phyloP scores from a whole-genome alignment of 2,797 vertebrate genomes.

The Odontamblyopus lacepedii region DNA sequence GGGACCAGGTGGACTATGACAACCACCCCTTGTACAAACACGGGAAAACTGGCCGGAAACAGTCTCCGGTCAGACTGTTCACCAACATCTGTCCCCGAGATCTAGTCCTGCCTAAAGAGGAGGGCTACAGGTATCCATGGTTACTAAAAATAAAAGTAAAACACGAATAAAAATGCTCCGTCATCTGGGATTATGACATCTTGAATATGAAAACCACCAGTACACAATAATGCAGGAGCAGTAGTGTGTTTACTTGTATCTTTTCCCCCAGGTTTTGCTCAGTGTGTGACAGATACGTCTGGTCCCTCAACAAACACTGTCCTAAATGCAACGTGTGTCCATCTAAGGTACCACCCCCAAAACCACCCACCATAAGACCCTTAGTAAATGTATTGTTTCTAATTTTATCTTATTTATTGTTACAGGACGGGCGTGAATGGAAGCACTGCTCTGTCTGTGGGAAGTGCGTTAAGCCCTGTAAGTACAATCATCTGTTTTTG shows the following conservation, averaged over 20 bases:
- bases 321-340: constrained; percentile 85
- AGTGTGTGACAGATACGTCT: constrained; percentile 84
- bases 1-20: constrained; percentile 91
- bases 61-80: constrained; percentile 94
- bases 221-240: background rate
- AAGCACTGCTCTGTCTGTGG: constrained; percentile 87
- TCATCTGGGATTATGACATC: too few relatives aligned
- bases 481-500: constrained; percentile 33
- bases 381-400: background rate
- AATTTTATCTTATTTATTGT: background rate
- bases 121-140: constrained; percentile 88
- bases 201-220: too few relatives aligned
- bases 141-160: background rate
- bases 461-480: constrained; percentile 95
- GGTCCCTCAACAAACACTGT: constrained; percentile 88
- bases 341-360: constrained; percentile 83
- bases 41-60: constrained; percentile 89
- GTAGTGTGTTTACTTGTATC: too few relatives aligned
- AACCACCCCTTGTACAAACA: constrained; percentile 95
- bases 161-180: too few relatives aligned
- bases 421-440: constrained; percentile 89
- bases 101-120: constrained; percentile 84
- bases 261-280: constrained; percentile 82
- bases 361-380: too few relatives aligned
- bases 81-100: constrained; percentile 83